Conservation (phyloP, 2,113 vertebrate species). For the Callaeas wilsoni region DNA sequence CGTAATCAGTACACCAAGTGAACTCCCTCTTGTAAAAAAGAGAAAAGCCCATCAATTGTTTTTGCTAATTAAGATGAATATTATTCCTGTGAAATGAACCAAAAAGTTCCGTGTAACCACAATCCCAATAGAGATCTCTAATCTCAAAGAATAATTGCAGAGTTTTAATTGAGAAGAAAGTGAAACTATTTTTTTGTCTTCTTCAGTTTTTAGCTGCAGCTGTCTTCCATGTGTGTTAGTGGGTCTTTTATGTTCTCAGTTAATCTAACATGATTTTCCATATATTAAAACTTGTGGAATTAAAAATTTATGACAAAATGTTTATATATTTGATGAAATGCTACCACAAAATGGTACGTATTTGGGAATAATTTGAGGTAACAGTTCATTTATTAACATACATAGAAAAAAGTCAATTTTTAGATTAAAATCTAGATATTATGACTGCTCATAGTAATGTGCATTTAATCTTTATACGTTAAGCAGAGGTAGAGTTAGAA, state of each 20-base stretch:
- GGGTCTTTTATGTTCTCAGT: background rate
- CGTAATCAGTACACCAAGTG: slow-evolving; percentile 66
- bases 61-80: slow-evolving; percentile 88
- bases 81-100: slow-evolving; percentile 80
- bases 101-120: slow-evolving; percentile 78
- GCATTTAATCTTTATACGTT: slow-evolving; percentile 52
- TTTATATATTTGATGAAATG: slow-evolving; percentile 1
- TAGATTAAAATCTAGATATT: slow-evolving; percentile 44
- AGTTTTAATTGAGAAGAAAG: slow-evolving; percentile 86
- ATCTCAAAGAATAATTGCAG: slow-evolving; percentile 83
- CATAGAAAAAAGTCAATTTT: background rate
- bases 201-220: slow-evolving; percentile 69
- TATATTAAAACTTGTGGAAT: slow-evolving; percentile 5
- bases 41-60: slow-evolving; percentile 79
- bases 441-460: slow-evolving; percentile 26
- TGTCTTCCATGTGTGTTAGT: slow-evolving; percentile 1
- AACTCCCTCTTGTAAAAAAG: slow-evolving; percentile 73
- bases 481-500: slow-evolving; percentile 26
- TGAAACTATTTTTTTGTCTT: slow-evolving; percentile 63
- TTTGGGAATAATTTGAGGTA: slow-evolving; percentile 37
- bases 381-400: slow-evolving; percentile 31
- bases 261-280: background rate
- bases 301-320: slow-evolving; percentile 13
- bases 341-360: background rate
- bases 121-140: slow-evolving; percentile 84